These are phyloP conservation scores for Melanotaenia trifasciata DNA, from an alignment of 2,797 vertebrate genomes.

Conservation along the genomic window DNA sequence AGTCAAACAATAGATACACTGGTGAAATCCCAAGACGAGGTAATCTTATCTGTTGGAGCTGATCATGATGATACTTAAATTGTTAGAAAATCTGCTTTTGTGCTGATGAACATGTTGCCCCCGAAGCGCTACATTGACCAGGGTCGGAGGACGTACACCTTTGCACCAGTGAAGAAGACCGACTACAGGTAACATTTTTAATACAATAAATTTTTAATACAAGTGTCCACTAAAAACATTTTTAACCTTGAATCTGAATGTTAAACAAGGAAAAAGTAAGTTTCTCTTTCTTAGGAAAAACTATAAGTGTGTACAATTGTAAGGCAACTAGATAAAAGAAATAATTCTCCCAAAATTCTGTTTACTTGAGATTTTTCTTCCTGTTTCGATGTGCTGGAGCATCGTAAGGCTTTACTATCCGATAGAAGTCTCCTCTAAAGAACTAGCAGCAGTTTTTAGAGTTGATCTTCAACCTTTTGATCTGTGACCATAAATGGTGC, in stretches of 20 bases:
- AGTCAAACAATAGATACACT: constrained; percentile 87
- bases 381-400: too few species aligned
- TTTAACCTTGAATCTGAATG: neutral
- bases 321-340: too few species aligned
- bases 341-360: too few species aligned
- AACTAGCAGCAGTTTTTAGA: too few species aligned
- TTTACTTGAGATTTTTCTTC: neutral
- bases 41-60: constrained; percentile 69
- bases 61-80: neutral
- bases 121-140: constrained; percentile 93
- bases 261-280: neutral
- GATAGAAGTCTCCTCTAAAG: neutral
- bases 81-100: neutral
- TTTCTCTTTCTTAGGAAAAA: neutral
- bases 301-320: too few species aligned
- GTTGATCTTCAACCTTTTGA: neutral
- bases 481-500: too few species aligned
- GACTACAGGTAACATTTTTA: constrained; percentile 90
- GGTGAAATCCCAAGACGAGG: constrained; percentile 97
- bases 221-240: neutral
- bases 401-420: neutral
- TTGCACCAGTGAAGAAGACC: constrained; percentile 89
- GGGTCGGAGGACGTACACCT: constrained; percentile 90
- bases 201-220: neutral
- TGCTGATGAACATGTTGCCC: constrained; percentile 40